phyloP scores from a whole-genome alignment of 2,113 vertebrate species.

The Aleadryas rufinucha region DNA sequence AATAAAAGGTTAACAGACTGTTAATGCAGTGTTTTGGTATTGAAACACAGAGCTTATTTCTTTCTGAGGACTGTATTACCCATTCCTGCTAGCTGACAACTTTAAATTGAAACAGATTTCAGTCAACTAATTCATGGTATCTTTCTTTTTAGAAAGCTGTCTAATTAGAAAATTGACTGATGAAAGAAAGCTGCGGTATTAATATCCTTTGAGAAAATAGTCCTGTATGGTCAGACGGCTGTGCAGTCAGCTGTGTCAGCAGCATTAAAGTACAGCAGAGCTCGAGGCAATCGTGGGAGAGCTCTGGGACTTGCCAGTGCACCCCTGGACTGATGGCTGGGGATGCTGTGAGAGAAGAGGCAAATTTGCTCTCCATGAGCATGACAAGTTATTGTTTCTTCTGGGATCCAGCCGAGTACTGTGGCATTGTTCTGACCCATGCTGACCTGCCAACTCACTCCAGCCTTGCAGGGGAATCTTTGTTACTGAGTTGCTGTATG shows the following conservation, averaged over 20 bases:
- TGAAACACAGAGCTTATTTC: neutral
- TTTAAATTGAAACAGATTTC: neutral
- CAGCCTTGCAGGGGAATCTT: fast-evolving
- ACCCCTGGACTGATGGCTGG: neutral
- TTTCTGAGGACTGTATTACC: neutral
- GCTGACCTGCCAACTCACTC: neutral
- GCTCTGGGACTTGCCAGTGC: neutral
- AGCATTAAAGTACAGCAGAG: neutral
- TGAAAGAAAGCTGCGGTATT: neutral
- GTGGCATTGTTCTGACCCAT: neutral
- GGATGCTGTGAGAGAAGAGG: neutral
- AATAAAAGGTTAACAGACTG: neutral
- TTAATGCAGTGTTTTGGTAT: neutral
- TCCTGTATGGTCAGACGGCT: neutral
- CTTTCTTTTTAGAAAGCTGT: neutral
- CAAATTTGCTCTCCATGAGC: neutral
- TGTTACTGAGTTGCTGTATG: neutral
- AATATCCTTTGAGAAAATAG: neutral
- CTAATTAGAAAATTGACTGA: neutral
- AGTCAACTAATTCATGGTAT: neutral
- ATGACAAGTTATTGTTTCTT: neutral
- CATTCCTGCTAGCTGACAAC: neutral
- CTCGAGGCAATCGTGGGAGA: neutral
- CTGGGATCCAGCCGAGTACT: neutral
- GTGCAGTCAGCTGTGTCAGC: neutral